Percentiles rank a stretch among this genome's conserved stretches.
These are phyloP conservation scores for Theonella swinhoei DNA, from an alignment of 37 sponge, comb jelly and placozoan species.

Conservation along the genomic window DNA sequence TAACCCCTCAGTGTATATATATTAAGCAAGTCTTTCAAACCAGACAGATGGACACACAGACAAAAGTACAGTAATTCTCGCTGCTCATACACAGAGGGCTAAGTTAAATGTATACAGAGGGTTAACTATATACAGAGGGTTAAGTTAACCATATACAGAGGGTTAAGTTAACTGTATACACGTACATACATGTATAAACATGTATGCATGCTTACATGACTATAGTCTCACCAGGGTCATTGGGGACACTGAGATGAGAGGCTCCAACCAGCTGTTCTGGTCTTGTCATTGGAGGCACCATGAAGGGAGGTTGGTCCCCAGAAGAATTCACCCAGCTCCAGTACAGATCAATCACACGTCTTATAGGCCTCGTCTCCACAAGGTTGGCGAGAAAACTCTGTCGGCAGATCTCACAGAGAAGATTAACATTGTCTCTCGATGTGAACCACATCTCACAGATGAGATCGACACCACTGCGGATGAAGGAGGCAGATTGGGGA, in stretches of 20 bases:
- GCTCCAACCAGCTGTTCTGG: no score
- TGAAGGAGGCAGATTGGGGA: neutral
- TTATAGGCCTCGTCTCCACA: neutral
- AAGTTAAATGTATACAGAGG: no score
- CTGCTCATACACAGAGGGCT: no score
- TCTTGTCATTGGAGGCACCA: constrained; percentile 61
- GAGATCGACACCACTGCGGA: constrained; percentile 47
- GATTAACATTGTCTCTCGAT: constrained; percentile 76
- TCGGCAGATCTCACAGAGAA: constrained; percentile 76
- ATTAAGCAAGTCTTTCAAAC: no score
- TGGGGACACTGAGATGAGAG: neutral
- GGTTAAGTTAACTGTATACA: no score
- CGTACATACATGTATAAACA: no score
- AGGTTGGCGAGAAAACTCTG: constrained; percentile 58
- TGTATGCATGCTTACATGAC: no score
- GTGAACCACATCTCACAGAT: constrained; percentile 64
- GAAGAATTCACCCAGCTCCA: constrained; percentile 55
- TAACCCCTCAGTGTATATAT: no score
- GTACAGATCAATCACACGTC: constrained; percentile 67
- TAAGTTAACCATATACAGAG: no score
- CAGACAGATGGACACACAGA: no score
- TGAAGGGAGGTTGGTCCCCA: constrained; percentile 56
- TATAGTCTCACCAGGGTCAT: neutral
- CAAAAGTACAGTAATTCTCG: no score
- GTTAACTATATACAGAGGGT: no score